Conservation (phyloP, 2,888 invertebrate species). For the Tubulanus polymorphus region DNA sequence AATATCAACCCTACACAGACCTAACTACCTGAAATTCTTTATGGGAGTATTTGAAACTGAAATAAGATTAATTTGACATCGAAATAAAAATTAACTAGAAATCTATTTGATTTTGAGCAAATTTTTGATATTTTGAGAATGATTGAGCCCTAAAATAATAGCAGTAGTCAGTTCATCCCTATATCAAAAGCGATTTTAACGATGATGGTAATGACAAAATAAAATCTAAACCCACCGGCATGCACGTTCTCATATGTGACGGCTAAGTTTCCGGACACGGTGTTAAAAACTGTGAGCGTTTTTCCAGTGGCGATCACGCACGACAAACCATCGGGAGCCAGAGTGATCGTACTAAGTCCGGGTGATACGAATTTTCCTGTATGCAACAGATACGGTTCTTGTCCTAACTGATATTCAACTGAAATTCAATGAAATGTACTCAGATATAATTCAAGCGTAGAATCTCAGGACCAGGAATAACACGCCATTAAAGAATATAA, state of each 20-base stretch:
- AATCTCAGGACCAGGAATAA: no score
- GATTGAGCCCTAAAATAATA: no score
- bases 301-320: slow-evolving; percentile 67
- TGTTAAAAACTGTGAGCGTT: slow-evolving; percentile 67
- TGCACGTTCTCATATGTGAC: slow-evolving; percentile 65
- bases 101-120: no score
- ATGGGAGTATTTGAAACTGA: no score
- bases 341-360: slow-evolving; percentile 61
- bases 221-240: slow-evolving; percentile 37
- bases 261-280: slow-evolving; percentile 64
- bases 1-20: no score
- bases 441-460: no score
- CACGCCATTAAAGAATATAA: no score
- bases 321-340: slow-evolving; percentile 77
- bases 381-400: slow-evolving; percentile 69
- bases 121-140: no score
- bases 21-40: no score
- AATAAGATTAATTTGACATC: no score
- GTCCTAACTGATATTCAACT: slow-evolving; percentile 77
- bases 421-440: slow-evolving; percentile 53
- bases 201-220: not conserved
- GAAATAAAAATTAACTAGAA: no score
- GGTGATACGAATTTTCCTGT: slow-evolving; percentile 58
- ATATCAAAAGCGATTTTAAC: not conserved
- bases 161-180: no score